Base-by-base conservation (phyloP, 2,113 vertebrate genomes). In the Xerus inauris region DNA sequence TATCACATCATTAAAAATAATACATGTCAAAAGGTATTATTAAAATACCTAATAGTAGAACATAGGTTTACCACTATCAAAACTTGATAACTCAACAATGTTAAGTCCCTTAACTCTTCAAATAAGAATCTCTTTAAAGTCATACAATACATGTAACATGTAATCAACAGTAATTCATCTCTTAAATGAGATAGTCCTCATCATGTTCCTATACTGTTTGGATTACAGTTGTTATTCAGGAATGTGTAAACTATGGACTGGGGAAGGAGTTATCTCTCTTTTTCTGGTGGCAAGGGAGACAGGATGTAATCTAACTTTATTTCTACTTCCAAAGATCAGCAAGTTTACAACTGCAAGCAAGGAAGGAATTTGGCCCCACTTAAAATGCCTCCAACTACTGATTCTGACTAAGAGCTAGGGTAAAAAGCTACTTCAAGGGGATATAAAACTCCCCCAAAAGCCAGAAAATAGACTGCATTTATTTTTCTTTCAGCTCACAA, bases 301-400 rank as follows among this genome's bases (percentile, higher is more conserved):
- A 96, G 89, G 82, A 97, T 95, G 94, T 93, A 96, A 96, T 94
- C 88, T 92, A 80, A 96, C 94, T 94, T 96, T 76, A 97, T 91
- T 96, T 96, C 82, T 75, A 86, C 67, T 96, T 88, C 93, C 67
- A 96, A 93, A 93, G 86, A 95, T 83, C 96, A 97, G 62, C 79
- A 95, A 93, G 73, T 97, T 96, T 96, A 96, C 95, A 96, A 71
- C 65, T 82, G 69, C 22, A 86, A 95, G 82, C 54, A 32, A 93
- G 47, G 92, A 91, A 89, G 42, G 94, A 92, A 96, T 94, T 57
- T 65, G 62, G 54, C 19, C 51, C 73, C 65, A 79, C 86, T 96
- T 93, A 87, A 95, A 94, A 95, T 79, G 79, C 67, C 67, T 87
- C 26, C 73, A 93, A 91, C 64, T 72, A 76, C 77, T 86, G 82